Evolutionary conservation across 2,888 invertebrate genomes (phyloP).

Genomic region (Eristalis pertinax): DNA sequence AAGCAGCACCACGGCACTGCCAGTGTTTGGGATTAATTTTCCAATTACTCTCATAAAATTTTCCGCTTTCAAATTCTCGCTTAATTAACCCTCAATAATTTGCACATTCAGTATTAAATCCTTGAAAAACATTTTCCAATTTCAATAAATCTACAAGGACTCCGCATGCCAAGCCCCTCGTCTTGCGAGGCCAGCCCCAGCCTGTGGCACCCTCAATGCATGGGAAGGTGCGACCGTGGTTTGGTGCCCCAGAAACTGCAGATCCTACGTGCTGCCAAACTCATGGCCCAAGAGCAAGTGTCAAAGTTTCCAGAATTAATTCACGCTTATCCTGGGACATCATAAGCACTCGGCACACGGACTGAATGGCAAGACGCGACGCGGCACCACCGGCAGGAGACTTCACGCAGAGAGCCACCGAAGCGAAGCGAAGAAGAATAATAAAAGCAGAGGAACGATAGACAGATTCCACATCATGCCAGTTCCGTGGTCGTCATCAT

Average conservation of each 20-base stretch:
- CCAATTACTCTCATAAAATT: conserved; percentile 66
- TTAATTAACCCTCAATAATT: conserved; percentile 71
- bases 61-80: conserved; percentile 64
- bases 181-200: not conserved
- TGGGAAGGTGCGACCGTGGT: not conserved
- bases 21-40: conserved; percentile 56
- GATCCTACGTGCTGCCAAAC: not conserved
- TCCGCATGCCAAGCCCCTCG: not conserved
- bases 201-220: not conserved
- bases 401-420: not conserved
- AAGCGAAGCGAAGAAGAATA: conserved; percentile 2
- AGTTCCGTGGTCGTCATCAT: conserved; percentile 17
- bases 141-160: conserved; percentile 59
- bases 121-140: conserved; percentile 67
- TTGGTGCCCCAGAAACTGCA: not conserved
- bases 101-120: conserved; percentile 66
- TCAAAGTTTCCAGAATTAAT: conserved; percentile 67
- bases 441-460: conserved; percentile 40
- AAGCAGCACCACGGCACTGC: conserved; percentile 8
- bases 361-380: not conserved
- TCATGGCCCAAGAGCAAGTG: conserved; percentile 49
- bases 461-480: conserved; percentile 41
- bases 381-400: not conserved
- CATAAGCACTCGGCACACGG: conserved; percentile 29
- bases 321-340: conserved; percentile 56